A percentile compares a stretch with the other conserved stretches of the same genome.
Evolutionary conservation across 2,888 invertebrate genomes (phyloP).

Genomic region (Lepidocyrtinus sp.): DNA sequence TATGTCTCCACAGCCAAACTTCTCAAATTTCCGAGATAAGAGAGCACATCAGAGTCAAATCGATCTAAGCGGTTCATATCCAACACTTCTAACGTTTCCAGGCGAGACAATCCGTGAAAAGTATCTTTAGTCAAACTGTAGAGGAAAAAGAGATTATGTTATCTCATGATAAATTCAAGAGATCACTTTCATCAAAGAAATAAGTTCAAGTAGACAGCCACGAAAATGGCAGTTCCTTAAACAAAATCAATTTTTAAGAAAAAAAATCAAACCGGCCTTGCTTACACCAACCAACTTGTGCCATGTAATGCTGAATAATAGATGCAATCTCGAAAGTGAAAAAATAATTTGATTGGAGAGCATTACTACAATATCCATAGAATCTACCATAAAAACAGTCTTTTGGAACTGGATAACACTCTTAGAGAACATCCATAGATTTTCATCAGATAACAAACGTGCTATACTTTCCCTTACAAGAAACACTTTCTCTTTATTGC

Average conservation of each 20-base stretch:
- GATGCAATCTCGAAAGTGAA: conserved; percentile 13
- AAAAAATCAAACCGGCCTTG: conserved; percentile 1
- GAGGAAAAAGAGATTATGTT: conserved; percentile 41
- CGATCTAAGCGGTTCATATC: conserved; percentile 82
- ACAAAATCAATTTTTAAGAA: conserved; percentile 6
- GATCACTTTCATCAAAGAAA: conserved; percentile 20
- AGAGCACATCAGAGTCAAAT: conserved; percentile 83
- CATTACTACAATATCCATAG: too few relatives aligned
- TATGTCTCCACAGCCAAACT: conserved; percentile 82
- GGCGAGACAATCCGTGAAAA: conserved; percentile 80
- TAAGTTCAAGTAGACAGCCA: neutral
- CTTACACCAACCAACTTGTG: neutral
- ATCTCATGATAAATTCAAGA: conserved; percentile 14
- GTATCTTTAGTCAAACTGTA: conserved; percentile 81
- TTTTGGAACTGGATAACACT: neutral
- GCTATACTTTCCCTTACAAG: conserved; percentile 5
- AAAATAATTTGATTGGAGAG: conserved; percentile 2
- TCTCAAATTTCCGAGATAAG: conserved; percentile 81
- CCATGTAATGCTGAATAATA: conserved; percentile 1
- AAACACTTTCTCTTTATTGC: neutral
- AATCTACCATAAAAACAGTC: too few relatives aligned
- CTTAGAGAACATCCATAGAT: neutral
- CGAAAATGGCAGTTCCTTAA: neutral
- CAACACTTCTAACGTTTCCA: conserved; percentile 83
- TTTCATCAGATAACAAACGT: conserved; percentile 11